Evolutionary conservation across 2,888 invertebrate species (phyloP).

Genomic region (Harpagoxenus sublaevis): DNA sequence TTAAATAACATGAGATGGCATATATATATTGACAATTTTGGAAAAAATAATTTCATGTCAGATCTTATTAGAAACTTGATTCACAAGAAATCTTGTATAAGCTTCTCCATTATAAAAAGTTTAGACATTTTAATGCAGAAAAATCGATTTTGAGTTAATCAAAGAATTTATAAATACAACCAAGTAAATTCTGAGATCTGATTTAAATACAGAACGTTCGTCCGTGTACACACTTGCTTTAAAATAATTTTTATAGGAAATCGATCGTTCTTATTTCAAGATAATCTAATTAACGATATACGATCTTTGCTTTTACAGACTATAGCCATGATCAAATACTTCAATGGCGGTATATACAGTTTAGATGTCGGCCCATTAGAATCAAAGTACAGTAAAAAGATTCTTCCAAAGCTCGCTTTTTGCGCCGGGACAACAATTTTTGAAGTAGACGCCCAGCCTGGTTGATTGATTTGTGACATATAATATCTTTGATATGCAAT

Average conservation of each 20-base stretch:
- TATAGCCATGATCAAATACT: conserved; percentile 87
- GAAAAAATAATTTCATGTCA: neutral
- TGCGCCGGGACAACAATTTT: conserved; percentile 88
- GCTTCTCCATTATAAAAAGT: neutral
- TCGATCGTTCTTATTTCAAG: neutral
- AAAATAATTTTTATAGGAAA: conserved; percentile 8
- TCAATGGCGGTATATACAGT: conserved; percentile 88
- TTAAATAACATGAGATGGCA: too few species aligned
- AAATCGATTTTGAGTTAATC: neutral
- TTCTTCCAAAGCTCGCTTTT: conserved; percentile 88
- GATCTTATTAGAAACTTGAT: neutral
- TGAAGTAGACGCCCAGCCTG: conserved; percentile 86
- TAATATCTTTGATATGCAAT: conserved; percentile 4
- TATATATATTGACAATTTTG: neutral
- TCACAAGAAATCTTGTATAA: neutral
- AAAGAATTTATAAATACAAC: neutral
- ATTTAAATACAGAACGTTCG: neutral
- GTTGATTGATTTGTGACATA: conserved; percentile 25
- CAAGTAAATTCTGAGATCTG: neutral
- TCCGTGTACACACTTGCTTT: neutral
- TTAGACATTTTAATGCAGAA: neutral
- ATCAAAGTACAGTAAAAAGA: conserved; percentile 65
- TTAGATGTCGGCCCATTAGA: conserved; percentile 87
- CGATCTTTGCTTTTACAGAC: conserved; percentile 85
- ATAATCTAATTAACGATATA: neutral